These are phyloP conservation scores for Rutilus rutilus DNA, from an alignment of 2,113 vertebrate genomes.

Conservation along the genomic window DNA sequence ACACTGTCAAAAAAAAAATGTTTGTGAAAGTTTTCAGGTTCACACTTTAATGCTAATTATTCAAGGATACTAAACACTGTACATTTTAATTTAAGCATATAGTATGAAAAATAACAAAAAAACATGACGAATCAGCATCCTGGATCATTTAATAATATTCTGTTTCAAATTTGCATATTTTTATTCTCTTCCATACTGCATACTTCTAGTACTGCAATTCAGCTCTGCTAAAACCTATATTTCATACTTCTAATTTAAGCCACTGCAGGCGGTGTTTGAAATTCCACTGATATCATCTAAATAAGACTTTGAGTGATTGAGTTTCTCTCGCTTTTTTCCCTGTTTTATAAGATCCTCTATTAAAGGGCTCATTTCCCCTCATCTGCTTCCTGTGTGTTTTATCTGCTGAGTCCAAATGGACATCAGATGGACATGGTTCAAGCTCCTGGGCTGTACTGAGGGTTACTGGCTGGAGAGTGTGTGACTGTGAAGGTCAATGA, in stretches of 20 bases:
- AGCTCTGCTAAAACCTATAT: not conserved
- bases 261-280: not conserved
- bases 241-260: conserved; percentile 2
- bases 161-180: not conserved
- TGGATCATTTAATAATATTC: not conserved
- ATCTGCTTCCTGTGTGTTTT: conserved; percentile 65
- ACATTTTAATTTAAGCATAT: not conserved
- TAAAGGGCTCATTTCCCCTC: conserved; percentile 77
- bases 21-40: not conserved
- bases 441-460: conserved; percentile 32
- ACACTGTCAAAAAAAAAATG: not conserved
- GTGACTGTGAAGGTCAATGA: conserved; percentile 72
- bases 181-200: not conserved
- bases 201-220: not conserved
- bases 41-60: not conserved
- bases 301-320: not conserved
- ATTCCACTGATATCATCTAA: conserved; percentile 46
- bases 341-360: conserved; percentile 71
- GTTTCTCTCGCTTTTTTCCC: conserved; percentile 23
- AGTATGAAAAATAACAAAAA: not conserved
- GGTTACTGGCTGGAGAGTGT: conserved; percentile 51
- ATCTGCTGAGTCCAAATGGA: conserved; percentile 59
- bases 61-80: not conserved
- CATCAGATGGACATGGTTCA: conserved; percentile 58
- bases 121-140: not conserved